Conservation (phyloP, 2,888 invertebrate species). For the Drosophila cracens region DNA sequence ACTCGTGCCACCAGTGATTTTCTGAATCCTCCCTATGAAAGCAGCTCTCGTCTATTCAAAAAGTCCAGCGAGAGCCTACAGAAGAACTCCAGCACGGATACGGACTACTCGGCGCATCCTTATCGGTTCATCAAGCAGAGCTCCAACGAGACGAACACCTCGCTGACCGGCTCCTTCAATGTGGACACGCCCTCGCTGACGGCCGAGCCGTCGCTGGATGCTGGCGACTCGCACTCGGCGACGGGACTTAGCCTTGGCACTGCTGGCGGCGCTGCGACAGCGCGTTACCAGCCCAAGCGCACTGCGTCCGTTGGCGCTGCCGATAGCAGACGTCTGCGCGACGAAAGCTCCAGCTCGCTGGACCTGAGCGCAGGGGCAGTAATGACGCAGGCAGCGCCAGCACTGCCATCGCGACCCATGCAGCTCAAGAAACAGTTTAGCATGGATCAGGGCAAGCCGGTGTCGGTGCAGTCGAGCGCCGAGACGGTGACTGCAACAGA, state of each 20-base stretch:
- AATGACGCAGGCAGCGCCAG: slow-evolving; percentile 72
- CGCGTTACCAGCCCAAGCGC: slow-evolving; percentile 81
- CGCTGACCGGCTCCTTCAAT: slow-evolving; percentile 85
- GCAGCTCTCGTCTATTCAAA: slow-evolving; percentile 80
- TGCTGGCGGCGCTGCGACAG: slow-evolving; percentile 62
- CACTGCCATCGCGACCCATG: slow-evolving; percentile 80
- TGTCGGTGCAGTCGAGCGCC: slow-evolving; percentile 61
- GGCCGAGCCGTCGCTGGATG: slow-evolving; percentile 84
- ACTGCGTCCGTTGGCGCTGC: slow-evolving; percentile 83
- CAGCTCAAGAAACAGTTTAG: slow-evolving; percentile 85
- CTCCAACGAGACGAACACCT: slow-evolving; percentile 85
- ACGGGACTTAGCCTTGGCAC: slow-evolving; percentile 65
- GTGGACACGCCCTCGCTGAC: slow-evolving; percentile 84
- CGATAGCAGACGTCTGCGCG: slow-evolving; percentile 70
- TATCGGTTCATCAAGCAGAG: slow-evolving; percentile 85
- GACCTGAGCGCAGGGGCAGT: slow-evolving; percentile 74
- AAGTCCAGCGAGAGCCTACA: slow-evolving; percentile 85
- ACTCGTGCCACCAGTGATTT: slow-evolving; percentile 83
- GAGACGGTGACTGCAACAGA: slow-evolving; percentile 35
- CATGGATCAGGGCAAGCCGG: slow-evolving; percentile 84
- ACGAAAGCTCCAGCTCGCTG: slow-evolving; percentile 69
- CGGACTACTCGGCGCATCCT: slow-evolving; percentile 85
- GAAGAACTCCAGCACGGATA: slow-evolving; percentile 85
- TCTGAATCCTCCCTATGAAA: slow-evolving; percentile 83
- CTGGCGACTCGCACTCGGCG: slow-evolving; percentile 77